These are phyloP conservation scores for Aepyceros melampus DNA, from an alignment of 2,113 vertebrate genomes.

Conservation along the genomic window DNA sequence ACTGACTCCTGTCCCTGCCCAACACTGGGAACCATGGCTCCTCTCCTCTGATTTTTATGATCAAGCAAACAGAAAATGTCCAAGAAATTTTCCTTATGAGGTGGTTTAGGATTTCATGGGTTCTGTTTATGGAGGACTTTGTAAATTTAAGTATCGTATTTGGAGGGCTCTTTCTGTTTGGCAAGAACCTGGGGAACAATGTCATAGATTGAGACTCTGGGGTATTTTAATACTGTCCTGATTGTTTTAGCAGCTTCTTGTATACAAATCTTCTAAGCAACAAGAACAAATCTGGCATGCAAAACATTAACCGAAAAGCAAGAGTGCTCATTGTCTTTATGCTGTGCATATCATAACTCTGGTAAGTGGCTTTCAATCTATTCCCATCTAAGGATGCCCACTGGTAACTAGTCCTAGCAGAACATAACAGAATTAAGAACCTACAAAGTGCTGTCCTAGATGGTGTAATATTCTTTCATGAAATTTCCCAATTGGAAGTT, in stretches of 20 bases:
- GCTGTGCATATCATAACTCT: background rate
- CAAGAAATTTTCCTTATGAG: background rate
- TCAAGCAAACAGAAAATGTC: background rate
- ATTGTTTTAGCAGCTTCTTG: conserved; percentile 9
- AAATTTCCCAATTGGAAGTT: background rate
- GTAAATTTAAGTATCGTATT: background rate
- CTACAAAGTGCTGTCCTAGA: background rate
- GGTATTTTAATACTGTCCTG: background rate
- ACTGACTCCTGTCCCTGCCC: background rate
- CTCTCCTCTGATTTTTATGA: background rate
- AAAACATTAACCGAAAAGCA: background rate
- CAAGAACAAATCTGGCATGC: background rate
- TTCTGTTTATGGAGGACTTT: background rate
- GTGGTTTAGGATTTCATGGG: background rate
- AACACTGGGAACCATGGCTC: background rate
- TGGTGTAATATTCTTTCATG: background rate
- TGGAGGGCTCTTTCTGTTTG: background rate
- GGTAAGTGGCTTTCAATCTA: background rate
- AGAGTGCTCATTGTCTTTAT: background rate
- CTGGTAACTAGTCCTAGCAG: background rate
- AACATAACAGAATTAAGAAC: background rate
- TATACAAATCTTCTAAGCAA: background rate
- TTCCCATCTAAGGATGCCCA: background rate
- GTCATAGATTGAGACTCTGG: background rate
- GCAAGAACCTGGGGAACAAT: background rate